Conservation (phyloP, 1,140 invertebrate species). For the Zaprionus kolodkinae region DNA sequence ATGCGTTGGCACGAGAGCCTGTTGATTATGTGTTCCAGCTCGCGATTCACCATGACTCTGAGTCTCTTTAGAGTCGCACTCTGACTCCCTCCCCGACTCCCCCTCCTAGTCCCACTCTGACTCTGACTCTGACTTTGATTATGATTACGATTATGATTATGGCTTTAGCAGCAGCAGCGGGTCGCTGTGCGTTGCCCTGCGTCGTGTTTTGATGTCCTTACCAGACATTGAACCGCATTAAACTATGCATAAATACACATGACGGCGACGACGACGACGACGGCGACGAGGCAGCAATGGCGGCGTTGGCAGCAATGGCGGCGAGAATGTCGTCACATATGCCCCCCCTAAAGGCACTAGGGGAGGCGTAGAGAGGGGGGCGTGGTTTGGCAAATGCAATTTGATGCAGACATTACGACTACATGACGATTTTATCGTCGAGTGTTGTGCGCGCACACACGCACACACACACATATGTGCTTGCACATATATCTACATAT, state of each 20-base stretch:
- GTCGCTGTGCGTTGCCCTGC: slow-evolving; percentile 39
- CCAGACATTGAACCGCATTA: slow-evolving; percentile 82
- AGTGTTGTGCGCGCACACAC: slow-evolving; percentile 63
- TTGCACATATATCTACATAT: slow-evolving; percentile 61
- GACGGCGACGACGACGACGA: slow-evolving; percentile 48
- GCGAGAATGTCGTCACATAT: slow-evolving; percentile 58
- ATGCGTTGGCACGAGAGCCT: slow-evolving; percentile 33
- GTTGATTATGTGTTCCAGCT: slow-evolving; percentile 66
- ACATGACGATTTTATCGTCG: slow-evolving; percentile 81
- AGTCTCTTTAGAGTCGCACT: too few relatives aligned
- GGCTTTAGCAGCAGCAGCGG: slow-evolving; percentile 58
- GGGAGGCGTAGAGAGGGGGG: slow-evolving; percentile 4
- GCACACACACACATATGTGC: slow-evolving; percentile 6
- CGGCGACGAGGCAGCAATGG: slow-evolving; percentile 47
- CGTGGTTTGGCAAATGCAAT: slow-evolving; percentile 69
- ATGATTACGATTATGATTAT: slow-evolving; percentile 72
- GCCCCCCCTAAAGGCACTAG: slow-evolving; percentile 55
- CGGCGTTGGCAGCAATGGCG: neutral
- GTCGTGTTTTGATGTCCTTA: slow-evolving; percentile 80
- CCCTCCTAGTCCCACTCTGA: slow-evolving; percentile 22
- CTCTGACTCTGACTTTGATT: slow-evolving; percentile 43
- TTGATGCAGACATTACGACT: slow-evolving; percentile 82
- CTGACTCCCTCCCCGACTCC: neutral
- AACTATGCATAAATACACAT: slow-evolving; percentile 82
- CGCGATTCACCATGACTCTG: slow-evolving; percentile 3